Conservation (phyloP, 2,113 vertebrate genomes). For the Salvelinus fontinalis region DNA sequence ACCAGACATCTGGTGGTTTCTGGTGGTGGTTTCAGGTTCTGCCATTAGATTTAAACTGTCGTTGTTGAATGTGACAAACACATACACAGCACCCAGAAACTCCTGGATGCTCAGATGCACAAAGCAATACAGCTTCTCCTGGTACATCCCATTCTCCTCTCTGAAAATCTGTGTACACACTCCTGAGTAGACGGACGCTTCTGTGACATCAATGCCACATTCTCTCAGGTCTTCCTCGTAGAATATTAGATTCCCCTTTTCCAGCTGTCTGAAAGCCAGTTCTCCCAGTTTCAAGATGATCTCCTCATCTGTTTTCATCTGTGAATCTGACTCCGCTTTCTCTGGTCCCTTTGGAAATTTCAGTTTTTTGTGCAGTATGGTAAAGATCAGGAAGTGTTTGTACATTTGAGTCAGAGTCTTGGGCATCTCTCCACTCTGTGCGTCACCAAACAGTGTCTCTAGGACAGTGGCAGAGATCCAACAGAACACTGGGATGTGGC, state of each 20-base stretch:
- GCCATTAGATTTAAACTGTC: too few relatives aligned
- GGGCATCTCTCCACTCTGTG: not conserved
- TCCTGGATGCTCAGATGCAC: constrained; percentile 4
- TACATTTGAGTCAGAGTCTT: not conserved
- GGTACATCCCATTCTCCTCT: not conserved
- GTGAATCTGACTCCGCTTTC: not conserved
- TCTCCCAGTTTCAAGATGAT: not conserved
- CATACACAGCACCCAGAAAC: not conserved
- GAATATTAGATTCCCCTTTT: too few relatives aligned
- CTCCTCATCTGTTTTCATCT: not conserved
- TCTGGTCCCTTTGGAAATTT: not conserved
- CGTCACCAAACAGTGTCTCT: not conserved
- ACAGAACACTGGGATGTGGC: constrained; percentile 3
- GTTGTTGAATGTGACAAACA: not conserved
- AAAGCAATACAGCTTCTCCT: constrained; percentile 5
- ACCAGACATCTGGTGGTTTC: too few relatives aligned
- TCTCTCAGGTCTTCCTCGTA: too few relatives aligned
- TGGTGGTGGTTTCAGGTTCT: too few relatives aligned
- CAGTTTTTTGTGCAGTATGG: not conserved
- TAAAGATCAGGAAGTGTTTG: not conserved
- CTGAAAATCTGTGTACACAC: not conserved
- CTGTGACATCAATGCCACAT: too few relatives aligned
- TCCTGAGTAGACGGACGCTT: not conserved
- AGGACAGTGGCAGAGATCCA: not conserved
- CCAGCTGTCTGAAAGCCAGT: too few relatives aligned